Conservation (phyloP, 1,140 invertebrate genomes). For the Camponotus floridanus region DNA sequence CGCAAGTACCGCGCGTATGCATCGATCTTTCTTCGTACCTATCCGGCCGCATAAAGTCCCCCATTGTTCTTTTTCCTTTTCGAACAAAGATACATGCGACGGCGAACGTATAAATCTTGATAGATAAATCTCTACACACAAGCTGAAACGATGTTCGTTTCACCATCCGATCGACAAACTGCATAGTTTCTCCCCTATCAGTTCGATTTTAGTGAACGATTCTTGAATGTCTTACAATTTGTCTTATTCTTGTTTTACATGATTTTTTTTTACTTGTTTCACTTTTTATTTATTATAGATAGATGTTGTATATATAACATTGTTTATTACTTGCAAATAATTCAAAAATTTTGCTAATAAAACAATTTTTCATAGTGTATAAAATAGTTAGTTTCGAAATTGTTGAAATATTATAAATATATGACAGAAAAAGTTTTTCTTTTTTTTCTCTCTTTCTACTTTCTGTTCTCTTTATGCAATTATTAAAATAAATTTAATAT, state of each 20-base stretch:
- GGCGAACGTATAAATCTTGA: conserved; percentile 34
- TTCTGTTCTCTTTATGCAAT: too few species aligned
- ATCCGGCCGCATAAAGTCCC: background rate
- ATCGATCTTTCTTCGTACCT: conserved; percentile 40
- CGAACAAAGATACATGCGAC: conserved; percentile 37
- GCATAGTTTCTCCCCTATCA: background rate
- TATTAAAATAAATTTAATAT: too few species aligned
- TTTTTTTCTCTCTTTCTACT: too few species aligned
- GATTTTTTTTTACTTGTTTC: background rate
- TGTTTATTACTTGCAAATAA: background rate
- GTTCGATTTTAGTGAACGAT: conserved; percentile 10
- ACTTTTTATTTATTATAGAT: background rate
- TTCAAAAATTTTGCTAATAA: too few species aligned
- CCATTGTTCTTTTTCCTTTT: conserved; percentile 36
- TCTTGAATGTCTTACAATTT: background rate
- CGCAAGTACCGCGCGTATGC: conserved; percentile 31
- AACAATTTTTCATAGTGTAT: too few species aligned
- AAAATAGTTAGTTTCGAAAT: too few species aligned
- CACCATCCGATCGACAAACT: conserved; percentile 2
- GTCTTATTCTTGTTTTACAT: background rate
- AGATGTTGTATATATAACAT: background rate
- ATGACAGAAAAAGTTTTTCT: too few species aligned
- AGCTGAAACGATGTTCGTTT: conserved; percentile 47
- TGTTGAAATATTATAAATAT: too few species aligned
- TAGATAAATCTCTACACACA: conserved; percentile 45